Percentiles rank a stretch among this genome's conserved stretches.
These are phyloP conservation scores for Schizopygopsis malacanthus DNA, from an alignment of 2,797 vertebrate species.

Conservation along the genomic window DNA sequence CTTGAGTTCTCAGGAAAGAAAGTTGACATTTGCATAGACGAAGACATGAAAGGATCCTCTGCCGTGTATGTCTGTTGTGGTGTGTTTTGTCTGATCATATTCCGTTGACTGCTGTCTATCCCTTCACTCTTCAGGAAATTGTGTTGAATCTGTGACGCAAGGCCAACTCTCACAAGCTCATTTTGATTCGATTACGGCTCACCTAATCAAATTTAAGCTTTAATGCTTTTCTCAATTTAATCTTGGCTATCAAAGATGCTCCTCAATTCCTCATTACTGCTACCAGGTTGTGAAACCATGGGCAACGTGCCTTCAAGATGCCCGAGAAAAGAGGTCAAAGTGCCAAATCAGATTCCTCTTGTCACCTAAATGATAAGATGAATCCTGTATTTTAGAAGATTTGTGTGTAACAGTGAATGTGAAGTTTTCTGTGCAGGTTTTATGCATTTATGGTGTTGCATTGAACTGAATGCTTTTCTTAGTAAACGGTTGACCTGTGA, in stretches of 20 bases:
- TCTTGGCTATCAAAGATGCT: slow-evolving; percentile 57
- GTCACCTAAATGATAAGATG: neutral
- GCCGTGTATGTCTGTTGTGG: slow-evolving; percentile 18
- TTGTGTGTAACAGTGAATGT: neutral
- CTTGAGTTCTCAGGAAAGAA: neutral
- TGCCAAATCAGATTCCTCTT: slow-evolving; percentile 11
- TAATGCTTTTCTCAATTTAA: slow-evolving; percentile 67
- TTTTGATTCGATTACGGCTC: slow-evolving; percentile 62
- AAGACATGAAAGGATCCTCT: neutral
- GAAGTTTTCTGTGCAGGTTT: slow-evolving; percentile 4
- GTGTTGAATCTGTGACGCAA: slow-evolving; percentile 61
- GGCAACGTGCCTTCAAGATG: slow-evolving; percentile 32
- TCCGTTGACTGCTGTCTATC: slow-evolving; percentile 53
- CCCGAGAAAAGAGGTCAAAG: slow-evolving; percentile 38
- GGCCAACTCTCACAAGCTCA: slow-evolving; percentile 55
- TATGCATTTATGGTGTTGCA: neutral
- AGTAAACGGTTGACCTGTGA: slow-evolving; percentile 14
- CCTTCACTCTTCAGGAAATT: slow-evolving; percentile 63
- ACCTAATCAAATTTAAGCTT: slow-evolving; percentile 62
- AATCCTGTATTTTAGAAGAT: slow-evolving; percentile 14
- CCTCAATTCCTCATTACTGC: slow-evolving; percentile 44
- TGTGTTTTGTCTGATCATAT: slow-evolving; percentile 48
- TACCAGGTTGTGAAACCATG: slow-evolving; percentile 42
- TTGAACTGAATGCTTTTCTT: neutral
- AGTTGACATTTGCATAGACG: neutral